Conservation (phyloP, 2,113 vertebrate species). For the Nannospalax galili region DNA sequence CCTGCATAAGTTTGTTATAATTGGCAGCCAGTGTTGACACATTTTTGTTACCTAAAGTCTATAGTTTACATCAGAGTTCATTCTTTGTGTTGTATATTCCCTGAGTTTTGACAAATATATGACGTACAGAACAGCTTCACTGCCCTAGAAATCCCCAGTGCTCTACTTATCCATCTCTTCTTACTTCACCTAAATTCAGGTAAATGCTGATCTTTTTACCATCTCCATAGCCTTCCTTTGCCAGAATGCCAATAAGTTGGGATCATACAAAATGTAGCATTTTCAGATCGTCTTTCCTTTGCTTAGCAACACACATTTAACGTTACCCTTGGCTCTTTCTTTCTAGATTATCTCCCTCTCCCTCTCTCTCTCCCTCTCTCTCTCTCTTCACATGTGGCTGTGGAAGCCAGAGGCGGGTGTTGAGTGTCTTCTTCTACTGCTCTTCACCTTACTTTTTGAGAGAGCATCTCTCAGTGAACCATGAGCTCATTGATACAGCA, state of each 20-base stretch:
- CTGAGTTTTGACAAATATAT: not conserved
- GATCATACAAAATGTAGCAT: not conserved
- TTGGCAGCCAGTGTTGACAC: not conserved
- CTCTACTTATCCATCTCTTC: not conserved
- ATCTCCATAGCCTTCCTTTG: not conserved
- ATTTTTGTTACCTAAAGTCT: not conserved
- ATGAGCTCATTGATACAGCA: not conserved
- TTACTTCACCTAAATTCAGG: not conserved
- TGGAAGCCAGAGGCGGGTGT: too few relatives aligned
- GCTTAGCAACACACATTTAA: not conserved
- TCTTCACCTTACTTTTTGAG: not conserved
- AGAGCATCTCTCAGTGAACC: not conserved
- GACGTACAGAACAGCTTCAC: not conserved
- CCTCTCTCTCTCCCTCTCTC: too few relatives aligned
- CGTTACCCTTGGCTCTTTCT: not conserved
- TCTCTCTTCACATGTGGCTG: too few relatives aligned
- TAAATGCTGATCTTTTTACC: not conserved
- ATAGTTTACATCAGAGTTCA: not conserved
- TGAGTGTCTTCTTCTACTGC: too few relatives aligned
- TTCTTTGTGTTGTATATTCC: not conserved
- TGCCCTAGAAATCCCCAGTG: not conserved
- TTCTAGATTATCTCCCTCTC: too few relatives aligned
- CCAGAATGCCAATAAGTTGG: not conserved
- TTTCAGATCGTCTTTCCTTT: not conserved
- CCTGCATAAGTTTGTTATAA: not conserved